Evolutionary conservation across 2,888 invertebrate species (phyloP), one percentile per base, ranked within the genome.

Genomic region (Physocephala rufipes): DNA sequence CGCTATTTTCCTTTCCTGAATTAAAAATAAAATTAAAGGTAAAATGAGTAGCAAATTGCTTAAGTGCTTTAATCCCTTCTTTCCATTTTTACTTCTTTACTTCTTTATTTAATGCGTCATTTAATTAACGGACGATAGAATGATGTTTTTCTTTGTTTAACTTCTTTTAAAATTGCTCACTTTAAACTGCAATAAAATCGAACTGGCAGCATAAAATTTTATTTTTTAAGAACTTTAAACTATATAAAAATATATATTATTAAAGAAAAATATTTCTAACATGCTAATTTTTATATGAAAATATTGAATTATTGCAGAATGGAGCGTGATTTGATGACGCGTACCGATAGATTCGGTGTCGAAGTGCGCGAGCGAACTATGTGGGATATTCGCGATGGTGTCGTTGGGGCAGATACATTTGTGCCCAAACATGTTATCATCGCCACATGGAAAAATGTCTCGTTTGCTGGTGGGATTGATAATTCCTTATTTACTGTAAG

Each of bases 381-480:
- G 79, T 95, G 95, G 95, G 96, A 96, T 82, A 92, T 96, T 72
- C 90, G 95, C 61, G 90, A 94, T 78, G 96, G 96, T 13, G 95
- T 97, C 26, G 94, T 96, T 30, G 97, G 98, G 0, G 92, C 96
- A 0, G 93, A 95, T 58, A 92, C 93, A 2, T 99, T 98, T 87
- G 89, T 91, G 76, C 96, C 98, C 0, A 95, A 96, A 82, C 96
- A 96, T 82, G 95, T 92, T 2, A 88, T 95, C 72, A 93, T 96
- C 73, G 90, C 95, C 70, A 98, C 98, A 0, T 99, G 98, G 99
- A 95, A 95, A 85, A 97, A 98, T 86, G 92, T 97, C 87, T 94
- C 96, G 0, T 96, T 96, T 84, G 91, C 94, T 81, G 96, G 96
- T 67, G 96, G 96, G 76, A 94, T 93, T 78, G 92, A 91, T 75